Evolutionary conservation across 2,888 invertebrate species (phyloP), one percentile per base, ranked within the genome.

Genomic region (Muschampia staudingeri): DNA sequence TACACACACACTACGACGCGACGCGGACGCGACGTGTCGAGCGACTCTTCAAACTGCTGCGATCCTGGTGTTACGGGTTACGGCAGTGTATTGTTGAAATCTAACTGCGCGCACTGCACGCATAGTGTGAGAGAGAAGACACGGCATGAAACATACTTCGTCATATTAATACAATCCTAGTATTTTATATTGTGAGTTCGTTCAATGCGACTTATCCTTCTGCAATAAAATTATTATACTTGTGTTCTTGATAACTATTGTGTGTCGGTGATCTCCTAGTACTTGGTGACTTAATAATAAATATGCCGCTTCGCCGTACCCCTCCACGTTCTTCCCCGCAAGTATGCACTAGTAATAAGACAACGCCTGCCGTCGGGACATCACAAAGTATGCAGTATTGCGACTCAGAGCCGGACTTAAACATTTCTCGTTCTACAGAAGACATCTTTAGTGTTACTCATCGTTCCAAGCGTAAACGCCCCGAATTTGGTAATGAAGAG

Each of bases 371-470:
- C 9, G 42, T 52, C 52, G 52, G 5, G n/a, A n/a, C 52, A 7
- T 52, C 52, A 52, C n/a, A n/a, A 7, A n/a, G 52, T n/a, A 52
- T 52, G 52, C 52, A 52, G n/a, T 52, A 52, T n/a, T 52, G 52
- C n/a, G 52, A 52, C 1, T 52, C 52, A n/a, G 52, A 52, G 52
- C 52, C 52, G n/a, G 52, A 52, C 1, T 52, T 52, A 16, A n/a
- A 52, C 52, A 16, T 52, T 6, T n/a, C n/a, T 52, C 52, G 52
- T n/a, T 52, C 52, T 52, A 52, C 52, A n/a, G 52, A 52, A n/a
- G 52, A 52, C 6, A 52, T 52, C n/a, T n/a, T 6, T 56, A 56
- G 19, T 56, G 19, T 56, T 19, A 56, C 56, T 19, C 56, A 56
- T 19, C 56, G 56, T 9, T 8, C 56, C 19, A 56, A 56, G 9